Conservation (phyloP, 30 jellyfish, hydroid and myxozoan genomes). For the Aurelia sp. region DNA sequence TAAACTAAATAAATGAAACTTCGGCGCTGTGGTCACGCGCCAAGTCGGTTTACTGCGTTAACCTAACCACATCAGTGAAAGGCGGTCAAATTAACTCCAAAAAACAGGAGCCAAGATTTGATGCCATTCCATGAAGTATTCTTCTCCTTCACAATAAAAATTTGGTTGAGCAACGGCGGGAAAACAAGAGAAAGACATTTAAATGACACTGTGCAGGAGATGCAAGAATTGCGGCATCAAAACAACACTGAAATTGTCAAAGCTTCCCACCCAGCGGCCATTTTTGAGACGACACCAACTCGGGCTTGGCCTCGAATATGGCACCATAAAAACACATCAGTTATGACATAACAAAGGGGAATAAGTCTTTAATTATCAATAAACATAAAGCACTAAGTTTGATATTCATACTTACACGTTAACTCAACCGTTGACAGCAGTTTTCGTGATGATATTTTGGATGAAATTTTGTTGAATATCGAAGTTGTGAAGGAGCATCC, state of each 20-base stretch:
- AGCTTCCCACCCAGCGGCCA: constrained; percentile 29
- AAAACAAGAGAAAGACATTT: constrained; percentile 11
- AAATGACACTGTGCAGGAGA: constrained; percentile 73
- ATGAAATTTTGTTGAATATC: constrained; percentile 8
- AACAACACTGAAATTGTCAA: neutral
- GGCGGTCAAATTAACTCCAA: no score
- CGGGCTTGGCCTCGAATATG: constrained; percentile 2
- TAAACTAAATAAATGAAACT: no score
- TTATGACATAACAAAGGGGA: neutral
- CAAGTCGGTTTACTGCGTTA: neutral
- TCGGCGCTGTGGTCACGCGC: neutral
- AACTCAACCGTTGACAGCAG: neutral
- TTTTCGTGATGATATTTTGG: neutral
- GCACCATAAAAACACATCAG: neutral
- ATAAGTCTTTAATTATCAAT: neutral
- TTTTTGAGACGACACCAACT: constrained; percentile 10
- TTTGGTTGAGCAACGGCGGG: constrained; percentile 45
- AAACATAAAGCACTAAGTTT: neutral
- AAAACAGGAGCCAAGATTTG: no score
- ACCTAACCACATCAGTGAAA: neutral
- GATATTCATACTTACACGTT: neutral
- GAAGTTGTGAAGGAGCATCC: constrained; percentile 81
- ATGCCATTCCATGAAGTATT: no score
- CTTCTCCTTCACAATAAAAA: neutral
- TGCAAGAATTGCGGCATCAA: constrained; percentile 36